phyloP scores from a whole-genome alignment of 2,113 vertebrate genomes.

The Oncorhynchus clarkii region DNA sequence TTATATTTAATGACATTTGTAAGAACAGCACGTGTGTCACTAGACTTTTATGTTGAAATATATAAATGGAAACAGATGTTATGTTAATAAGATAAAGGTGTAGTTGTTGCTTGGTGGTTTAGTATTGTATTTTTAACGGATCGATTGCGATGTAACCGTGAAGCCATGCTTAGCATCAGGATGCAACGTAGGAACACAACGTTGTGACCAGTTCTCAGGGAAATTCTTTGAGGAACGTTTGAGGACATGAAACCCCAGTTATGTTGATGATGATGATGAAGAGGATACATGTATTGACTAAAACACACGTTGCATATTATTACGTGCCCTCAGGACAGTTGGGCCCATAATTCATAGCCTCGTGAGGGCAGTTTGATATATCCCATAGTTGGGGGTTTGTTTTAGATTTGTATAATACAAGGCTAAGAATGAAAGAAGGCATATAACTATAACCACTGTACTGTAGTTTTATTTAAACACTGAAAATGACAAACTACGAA shows the following conservation, averaged over 20 bases:
- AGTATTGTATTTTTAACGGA: conserved; percentile 16
- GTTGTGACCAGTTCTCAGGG: conserved; percentile 70
- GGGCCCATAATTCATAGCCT: conserved; percentile 8
- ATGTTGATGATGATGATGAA: conserved; percentile 12
- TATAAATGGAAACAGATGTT: background rate
- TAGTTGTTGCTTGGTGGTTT: conserved; percentile 41
- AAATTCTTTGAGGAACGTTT: conserved; percentile 45
- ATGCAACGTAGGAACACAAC: conserved; percentile 42
- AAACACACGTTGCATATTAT: conserved; percentile 35
- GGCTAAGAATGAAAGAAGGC: conserved; percentile 18
- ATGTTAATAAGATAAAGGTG: conserved; percentile 24
- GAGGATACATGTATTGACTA: conserved; percentile 5
- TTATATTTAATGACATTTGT: conserved; percentile 57
- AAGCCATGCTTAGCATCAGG: conserved; percentile 53
- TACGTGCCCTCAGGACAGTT: conserved; percentile 51
- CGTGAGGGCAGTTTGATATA: conserved; percentile 1
- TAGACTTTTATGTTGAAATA: conserved; percentile 14
- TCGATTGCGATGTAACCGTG: conserved; percentile 44
- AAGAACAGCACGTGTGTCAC: conserved; percentile 43
- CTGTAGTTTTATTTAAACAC: conserved; percentile 21
- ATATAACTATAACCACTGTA: conserved; percentile 26
- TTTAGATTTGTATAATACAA: conserved; percentile 24
- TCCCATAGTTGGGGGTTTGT: background rate
- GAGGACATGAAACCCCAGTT: conserved; percentile 24
- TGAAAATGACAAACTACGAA: conserved; percentile 23